These are phyloP conservation scores for Chelonus formosanus DNA, from an alignment of 2,888 invertebrate species.

Conservation along the genomic window DNA sequence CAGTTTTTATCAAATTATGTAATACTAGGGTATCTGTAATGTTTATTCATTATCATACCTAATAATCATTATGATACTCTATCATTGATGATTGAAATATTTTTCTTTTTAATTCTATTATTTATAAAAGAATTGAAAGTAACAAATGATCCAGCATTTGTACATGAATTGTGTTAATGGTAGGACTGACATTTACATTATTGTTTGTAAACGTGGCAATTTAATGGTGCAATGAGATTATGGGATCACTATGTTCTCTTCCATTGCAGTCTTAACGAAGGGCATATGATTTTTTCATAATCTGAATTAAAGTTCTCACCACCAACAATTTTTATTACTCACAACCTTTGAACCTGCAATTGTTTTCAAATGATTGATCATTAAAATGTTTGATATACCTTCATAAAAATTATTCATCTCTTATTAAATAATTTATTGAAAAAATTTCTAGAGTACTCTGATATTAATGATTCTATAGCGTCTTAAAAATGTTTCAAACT, in stretches of 20 bases:
- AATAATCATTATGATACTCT: too few relatives aligned
- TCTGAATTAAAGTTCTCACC: too few relatives aligned
- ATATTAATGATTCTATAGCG: too few relatives aligned
- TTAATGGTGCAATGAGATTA: slow-evolving; percentile 46
- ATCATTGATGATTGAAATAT: not conserved
- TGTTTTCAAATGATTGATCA: too few relatives aligned
- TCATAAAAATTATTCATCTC: too few relatives aligned
- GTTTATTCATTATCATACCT: not conserved
- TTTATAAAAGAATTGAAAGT: slow-evolving; percentile 36
- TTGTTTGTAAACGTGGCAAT: slow-evolving; percentile 54
- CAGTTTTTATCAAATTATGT: not conserved
- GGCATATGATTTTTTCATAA: not conserved
- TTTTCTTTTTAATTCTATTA: slow-evolving; percentile 26
- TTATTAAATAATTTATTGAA: too few relatives aligned
- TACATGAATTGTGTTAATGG: slow-evolving; percentile 59
- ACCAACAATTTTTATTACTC: too few relatives aligned
- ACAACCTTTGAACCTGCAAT: too few relatives aligned
- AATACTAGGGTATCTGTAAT: not conserved
- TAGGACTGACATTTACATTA: slow-evolving; percentile 63
- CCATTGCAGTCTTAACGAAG: not conserved
- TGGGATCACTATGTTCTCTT: slow-evolving; percentile 44
- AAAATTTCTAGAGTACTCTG: too few relatives aligned
- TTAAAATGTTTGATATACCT: too few relatives aligned
- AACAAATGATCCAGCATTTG: slow-evolving; percentile 50
- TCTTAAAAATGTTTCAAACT: too few relatives aligned